Base-by-base conservation (phyloP, 2,113 vertebrate genomes). In the Epinephelus moara region DNA sequence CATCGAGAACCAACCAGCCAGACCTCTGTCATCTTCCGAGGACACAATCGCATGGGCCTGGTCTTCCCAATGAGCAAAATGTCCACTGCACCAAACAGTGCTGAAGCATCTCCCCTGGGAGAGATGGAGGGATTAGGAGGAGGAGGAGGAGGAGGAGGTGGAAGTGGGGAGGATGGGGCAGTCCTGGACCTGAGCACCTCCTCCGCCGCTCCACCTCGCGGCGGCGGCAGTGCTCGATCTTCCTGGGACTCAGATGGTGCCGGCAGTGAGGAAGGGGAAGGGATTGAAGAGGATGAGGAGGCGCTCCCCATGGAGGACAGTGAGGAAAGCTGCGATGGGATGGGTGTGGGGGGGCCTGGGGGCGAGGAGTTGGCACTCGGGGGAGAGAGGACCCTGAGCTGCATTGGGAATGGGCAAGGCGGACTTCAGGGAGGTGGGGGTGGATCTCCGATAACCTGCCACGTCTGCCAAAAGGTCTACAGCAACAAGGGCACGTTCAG, bases 401-500 rank as follows among this genome's bases (percentile, higher is more conserved):
- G 92, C 87, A 92, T 52, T 94, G 33, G 86, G 87, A 70, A 82
- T 71, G 82, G 93, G 85, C 91, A 90, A 94, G 66, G 50, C 0
- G 85, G 88, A 66, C 63, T 86, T 79, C 91, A 90, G 37, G 87
- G 94, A 60, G 79, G 88, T n/a, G 95, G 92, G 82, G 93, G 94
- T 5, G 95, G 95, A 68, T 94, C 97, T 63, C 96, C 98, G 21
- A 98, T 99, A 59, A 97, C 97, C 19, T 99, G 98, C 91, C 97
- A 99, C 30, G 91, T 99, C 85, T 99, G 98, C 92, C 97, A 97
- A 92, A 99, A 99, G 95, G 96, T 96, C 17, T 99, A 99, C 50
- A 98, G 98, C 90, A 99, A 99, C 93, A 98, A 97, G 93, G 98
- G 98, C 84, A 98, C 98, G 6, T 98, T 99, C 93, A 95, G 97